Conservation (phyloP, 2,888 invertebrate genomes). For the Phaonia tiefii region DNA sequence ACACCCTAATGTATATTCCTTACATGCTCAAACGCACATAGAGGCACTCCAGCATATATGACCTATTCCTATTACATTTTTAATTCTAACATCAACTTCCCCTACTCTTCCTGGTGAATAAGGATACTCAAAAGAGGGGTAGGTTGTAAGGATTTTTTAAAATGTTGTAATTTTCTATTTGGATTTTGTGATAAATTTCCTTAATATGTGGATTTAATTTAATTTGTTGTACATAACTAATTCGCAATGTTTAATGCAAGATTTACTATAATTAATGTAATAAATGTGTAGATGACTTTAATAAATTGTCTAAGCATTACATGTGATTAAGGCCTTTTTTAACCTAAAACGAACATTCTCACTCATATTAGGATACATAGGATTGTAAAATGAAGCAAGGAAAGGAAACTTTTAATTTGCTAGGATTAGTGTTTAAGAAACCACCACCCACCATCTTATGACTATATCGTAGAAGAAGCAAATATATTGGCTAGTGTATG, state of each 20-base stretch:
- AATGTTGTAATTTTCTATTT: conserved; percentile 36
- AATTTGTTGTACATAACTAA: conserved; percentile 27
- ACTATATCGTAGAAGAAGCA: too few relatives aligned
- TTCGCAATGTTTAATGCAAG: conserved; percentile 22
- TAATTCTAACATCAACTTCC: neutral
- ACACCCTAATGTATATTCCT: neutral
- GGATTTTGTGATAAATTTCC: conserved; percentile 38
- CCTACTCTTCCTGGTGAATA: neutral
- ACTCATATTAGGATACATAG: too few relatives aligned
- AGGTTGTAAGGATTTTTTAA: conserved; percentile 4
- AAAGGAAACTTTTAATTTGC: too few relatives aligned
- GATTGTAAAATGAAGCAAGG: too few relatives aligned
- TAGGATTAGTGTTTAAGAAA: too few relatives aligned
- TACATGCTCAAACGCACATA: neutral
- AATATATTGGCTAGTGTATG: too few relatives aligned
- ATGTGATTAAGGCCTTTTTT: too few relatives aligned
- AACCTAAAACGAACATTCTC: too few relatives aligned
- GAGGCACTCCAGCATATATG: neutral
- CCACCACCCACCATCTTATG: too few relatives aligned
- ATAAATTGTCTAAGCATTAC: conserved; percentile 13
- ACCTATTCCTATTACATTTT: neutral
- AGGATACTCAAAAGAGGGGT: neutral
- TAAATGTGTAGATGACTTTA: conserved; percentile 24
- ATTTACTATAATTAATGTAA: conserved; percentile 41
- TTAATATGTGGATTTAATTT: conserved; percentile 32